phyloP scores from a whole-genome alignment of 2,888 invertebrate species.

The Archaeoteleia sp. region DNA sequence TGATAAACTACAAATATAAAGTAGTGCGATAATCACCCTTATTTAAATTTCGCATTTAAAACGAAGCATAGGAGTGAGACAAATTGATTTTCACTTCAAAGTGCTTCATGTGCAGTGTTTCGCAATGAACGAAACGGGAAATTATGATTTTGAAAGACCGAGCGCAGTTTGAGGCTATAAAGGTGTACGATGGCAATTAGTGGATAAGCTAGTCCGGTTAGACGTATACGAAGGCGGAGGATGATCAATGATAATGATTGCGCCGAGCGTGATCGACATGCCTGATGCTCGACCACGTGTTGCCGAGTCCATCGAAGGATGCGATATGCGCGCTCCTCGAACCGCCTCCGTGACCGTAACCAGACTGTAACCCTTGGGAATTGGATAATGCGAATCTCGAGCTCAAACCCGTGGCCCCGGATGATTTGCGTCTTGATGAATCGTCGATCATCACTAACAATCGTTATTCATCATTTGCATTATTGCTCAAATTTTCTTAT shows the following conservation, averaged over 20 bases:
- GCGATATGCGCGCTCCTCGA: constrained; percentile 39
- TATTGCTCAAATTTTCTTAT: no score
- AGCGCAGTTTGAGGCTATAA: constrained; percentile 27
- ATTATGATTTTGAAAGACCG: constrained; percentile 31
- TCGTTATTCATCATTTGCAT: constrained; percentile 22
- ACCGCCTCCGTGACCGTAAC: constrained; percentile 41
- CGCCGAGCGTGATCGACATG: constrained; percentile 69
- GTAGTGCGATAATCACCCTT: no score
- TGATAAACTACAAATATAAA: no score
- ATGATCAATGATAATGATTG: constrained; percentile 72
- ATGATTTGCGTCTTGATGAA: constrained; percentile 62
- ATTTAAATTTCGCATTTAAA: no score
- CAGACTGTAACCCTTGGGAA: constrained; percentile 52
- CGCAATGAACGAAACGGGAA: constrained; percentile 21
- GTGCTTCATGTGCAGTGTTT: no score
- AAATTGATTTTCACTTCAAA: no score
- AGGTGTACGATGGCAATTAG: constrained; percentile 46
- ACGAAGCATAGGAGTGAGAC: no score
- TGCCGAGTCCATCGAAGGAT: constrained; percentile 52
- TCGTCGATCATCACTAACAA: constrained; percentile 34
- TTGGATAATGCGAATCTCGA: constrained; percentile 55
- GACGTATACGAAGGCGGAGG: constrained; percentile 51
- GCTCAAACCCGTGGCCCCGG: constrained; percentile 41
- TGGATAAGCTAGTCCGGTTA: constrained; percentile 36
- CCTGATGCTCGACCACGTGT: constrained; percentile 62